Evolutionary conservation across 2,888 invertebrate species (phyloP).

Genomic region (Ormyrus thymus): DNA sequence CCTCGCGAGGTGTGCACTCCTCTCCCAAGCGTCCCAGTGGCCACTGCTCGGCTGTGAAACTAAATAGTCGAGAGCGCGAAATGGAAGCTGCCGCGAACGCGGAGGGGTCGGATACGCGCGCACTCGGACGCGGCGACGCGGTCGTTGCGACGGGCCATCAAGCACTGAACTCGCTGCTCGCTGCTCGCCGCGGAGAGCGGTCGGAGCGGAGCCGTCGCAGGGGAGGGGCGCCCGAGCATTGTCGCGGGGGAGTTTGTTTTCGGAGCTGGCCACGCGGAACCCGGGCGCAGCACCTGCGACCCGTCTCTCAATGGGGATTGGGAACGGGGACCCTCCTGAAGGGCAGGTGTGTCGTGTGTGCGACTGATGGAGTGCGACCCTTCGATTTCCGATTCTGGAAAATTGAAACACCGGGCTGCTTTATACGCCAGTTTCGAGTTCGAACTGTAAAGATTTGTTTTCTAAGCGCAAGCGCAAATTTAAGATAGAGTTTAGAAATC

Average conservation of each 20-base stretch:
- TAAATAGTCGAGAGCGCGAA: too few relatives aligned
- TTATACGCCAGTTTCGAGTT: too few relatives aligned
- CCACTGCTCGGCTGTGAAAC: too few relatives aligned
- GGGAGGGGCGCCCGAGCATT: too few relatives aligned
- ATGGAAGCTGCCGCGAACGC: too few relatives aligned
- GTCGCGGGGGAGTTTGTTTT: slow-evolving; percentile 36
- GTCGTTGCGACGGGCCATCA: slow-evolving; percentile 34
- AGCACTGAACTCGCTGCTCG: slow-evolving; percentile 37
- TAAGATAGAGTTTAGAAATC: too few relatives aligned
- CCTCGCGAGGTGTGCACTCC: neutral
- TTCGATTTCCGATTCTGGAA: neutral
- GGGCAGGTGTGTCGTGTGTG: neutral
- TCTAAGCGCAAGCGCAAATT: too few relatives aligned
- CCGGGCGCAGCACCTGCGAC: slow-evolving; percentile 39
- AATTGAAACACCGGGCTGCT: too few relatives aligned
- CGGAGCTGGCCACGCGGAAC: slow-evolving; percentile 33
- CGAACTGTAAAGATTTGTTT: too few relatives aligned
- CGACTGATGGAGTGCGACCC: slow-evolving; percentile 18
- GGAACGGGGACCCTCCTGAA: neutral
- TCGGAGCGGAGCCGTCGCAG: neutral
- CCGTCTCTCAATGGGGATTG: neutral
- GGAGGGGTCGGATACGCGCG: neutral
- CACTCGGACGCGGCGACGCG: slow-evolving; percentile 9
- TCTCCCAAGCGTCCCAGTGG: too few relatives aligned
- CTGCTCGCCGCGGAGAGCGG: neutral